Conservation (phyloP, 1,140 invertebrate species). For the Drosophila nannoptera region DNA sequence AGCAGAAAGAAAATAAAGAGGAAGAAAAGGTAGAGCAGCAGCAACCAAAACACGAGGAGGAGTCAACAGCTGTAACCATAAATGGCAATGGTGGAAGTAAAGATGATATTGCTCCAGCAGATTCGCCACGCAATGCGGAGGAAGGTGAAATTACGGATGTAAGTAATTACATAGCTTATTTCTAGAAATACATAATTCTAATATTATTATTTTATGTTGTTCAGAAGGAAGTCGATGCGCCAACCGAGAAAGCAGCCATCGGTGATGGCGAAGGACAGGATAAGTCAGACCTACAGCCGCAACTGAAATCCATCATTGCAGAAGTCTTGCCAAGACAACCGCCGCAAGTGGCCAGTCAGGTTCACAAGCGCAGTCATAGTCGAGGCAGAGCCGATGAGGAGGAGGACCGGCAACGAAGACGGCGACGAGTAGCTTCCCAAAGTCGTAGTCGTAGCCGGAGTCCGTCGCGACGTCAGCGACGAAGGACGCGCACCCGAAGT, state of each 20-base stretch:
- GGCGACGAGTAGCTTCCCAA: not conserved
- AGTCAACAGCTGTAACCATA: constrained; percentile 21
- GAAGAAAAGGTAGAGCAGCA: not conserved
- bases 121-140: constrained; percentile 44
- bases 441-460: constrained; percentile 36
- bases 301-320: not conserved
- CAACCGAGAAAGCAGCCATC: not conserved
- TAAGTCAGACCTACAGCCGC: constrained; percentile 5
- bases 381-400: constrained; percentile 5
- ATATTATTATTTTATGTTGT: not conserved
- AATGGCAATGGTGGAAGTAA: constrained; percentile 34
- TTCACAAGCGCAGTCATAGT: constrained; percentile 43
- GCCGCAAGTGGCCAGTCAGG: constrained; percentile 21
- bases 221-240: constrained; percentile 51
- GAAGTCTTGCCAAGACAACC: not conserved
- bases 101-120: not conserved
- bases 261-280: not conserved
- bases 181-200: not conserved
- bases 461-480: constrained; percentile 39
- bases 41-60: not conserved
- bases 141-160: constrained; percentile 68
- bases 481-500: constrained; percentile 41
- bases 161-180: constrained; percentile 21
- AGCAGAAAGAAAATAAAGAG: not conserved
- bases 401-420: constrained; percentile 6